A percentile compares a stretch with the other conserved stretches of the same genome.
phyloP scores from a whole-genome alignment of 2,113 vertebrate genomes.

The Rattus norvegicus region GRCr8 NC_086033.1:106921501-106922000 shows the following conservation, averaged over 20 bases:
- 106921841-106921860: neutral
- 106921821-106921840: neutral
- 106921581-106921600: constrained; percentile 12
- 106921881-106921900: neutral
- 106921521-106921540: constrained; percentile 21
- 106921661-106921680: neutral
- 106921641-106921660: neutral
- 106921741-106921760: neutral
- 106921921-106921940: neutral
- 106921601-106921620: constrained; percentile 15
- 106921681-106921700: neutral
- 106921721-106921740: neutral
- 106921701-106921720: neutral
- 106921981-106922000: neutral
- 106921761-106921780: neutral
- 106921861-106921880: neutral
- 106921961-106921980: neutral
- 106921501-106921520: accelerated
- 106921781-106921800: neutral
- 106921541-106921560: neutral
- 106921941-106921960: neutral
- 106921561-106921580: neutral
- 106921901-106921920: neutral
- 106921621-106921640: constrained; percentile 15
- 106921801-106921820: neutral